These are phyloP conservation scores for Petaurus breviceps DNA, from an alignment of 2,113 vertebrate species.

Conservation along the genomic window DNA sequence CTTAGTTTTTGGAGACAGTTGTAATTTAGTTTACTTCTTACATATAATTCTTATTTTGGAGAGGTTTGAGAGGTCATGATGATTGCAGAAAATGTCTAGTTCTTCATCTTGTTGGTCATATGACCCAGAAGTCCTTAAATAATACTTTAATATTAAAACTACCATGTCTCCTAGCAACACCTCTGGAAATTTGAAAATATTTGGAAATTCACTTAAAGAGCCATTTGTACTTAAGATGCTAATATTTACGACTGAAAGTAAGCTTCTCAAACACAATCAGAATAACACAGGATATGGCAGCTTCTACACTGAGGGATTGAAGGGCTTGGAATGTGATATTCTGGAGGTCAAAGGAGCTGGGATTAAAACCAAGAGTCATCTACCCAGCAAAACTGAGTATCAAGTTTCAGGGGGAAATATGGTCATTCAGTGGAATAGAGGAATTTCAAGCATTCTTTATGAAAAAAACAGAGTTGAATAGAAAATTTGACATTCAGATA, in stretches of 20 bases:
- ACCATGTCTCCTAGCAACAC: neutral
- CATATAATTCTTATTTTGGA: neutral
- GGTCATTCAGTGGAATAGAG: no score
- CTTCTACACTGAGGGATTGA: no score
- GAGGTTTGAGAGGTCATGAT: neutral
- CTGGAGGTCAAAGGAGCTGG: no score
- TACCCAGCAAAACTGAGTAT: no score
- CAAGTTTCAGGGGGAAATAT: no score
- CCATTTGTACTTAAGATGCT: neutral
- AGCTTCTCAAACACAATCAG: no score
- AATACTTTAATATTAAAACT: neutral
- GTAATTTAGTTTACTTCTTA: neutral
- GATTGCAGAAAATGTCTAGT: neutral
- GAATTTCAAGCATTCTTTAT: no score
- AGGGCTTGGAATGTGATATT: no score
- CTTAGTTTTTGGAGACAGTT: neutral
- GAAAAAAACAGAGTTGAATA: no score
- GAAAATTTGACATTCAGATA: no score
- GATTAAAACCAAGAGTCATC: no score
- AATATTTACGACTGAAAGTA: neutral
- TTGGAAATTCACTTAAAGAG: neutral
- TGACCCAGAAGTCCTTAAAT: neutral
- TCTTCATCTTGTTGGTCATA: neutral
- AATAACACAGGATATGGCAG: no score
- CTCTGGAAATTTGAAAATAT: neutral